These are phyloP conservation scores for Cinclus mexicanus DNA, from an alignment of 2,113 vertebrate genomes.

Conservation along the genomic window DNA sequence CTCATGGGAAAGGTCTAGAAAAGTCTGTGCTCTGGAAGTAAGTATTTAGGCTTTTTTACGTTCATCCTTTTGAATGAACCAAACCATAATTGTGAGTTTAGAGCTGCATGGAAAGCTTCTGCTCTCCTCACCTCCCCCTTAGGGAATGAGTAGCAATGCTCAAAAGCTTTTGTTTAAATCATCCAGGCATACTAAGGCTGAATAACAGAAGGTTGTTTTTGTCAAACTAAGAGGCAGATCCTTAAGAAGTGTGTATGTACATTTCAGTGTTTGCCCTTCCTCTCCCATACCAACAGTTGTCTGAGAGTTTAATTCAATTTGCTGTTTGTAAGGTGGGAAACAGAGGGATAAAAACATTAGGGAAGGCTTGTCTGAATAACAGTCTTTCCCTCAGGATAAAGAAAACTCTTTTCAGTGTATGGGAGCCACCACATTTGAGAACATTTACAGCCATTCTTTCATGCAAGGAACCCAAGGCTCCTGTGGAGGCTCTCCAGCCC, in stretches of 20 bases:
- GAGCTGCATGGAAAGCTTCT: background rate
- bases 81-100: background rate
- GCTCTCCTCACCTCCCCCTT: background rate
- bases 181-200: background rate
- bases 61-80: background rate
- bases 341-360: slow-evolving; percentile 25
- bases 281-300: background rate
- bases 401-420: background rate
- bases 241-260: background rate
- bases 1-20: background rate
- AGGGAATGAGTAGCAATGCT: background rate
- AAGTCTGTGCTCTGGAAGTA: background rate
- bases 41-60: background rate
- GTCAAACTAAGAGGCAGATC: background rate
- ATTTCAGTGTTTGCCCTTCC: background rate
- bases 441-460: background rate
- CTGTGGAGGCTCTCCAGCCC: background rate
- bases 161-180: background rate
- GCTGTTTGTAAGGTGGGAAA: slow-evolving; percentile 24
- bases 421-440: background rate
- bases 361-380: background rate
- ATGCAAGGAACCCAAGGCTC: background rate
- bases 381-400: background rate
- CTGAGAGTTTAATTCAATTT: slow-evolving; percentile 15
- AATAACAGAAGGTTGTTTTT: background rate